Percentiles rank a stretch among this genome's conserved stretches.
These are phyloP conservation scores for Dendrophyllia cribrosa DNA, from an alignment of 64 coral and sea anemone genomes.

Conservation along the genomic window DNA sequence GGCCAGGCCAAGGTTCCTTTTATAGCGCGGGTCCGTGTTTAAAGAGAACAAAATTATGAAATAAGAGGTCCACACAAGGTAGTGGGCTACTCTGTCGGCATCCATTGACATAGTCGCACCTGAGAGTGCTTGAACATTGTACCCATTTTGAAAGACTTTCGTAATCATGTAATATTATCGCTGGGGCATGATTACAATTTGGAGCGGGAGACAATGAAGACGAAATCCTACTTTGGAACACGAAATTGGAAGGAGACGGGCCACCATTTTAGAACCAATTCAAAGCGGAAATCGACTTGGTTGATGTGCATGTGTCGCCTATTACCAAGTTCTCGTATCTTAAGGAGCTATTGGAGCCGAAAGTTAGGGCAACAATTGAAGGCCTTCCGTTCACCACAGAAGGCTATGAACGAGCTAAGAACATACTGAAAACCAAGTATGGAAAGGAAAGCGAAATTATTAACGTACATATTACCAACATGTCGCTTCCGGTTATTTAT, in stretches of 20 bases:
- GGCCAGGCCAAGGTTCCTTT: too few species aligned
- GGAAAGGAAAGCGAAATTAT: conserved; percentile 57
- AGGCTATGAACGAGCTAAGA: conserved; percentile 44
- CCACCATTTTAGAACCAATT: conserved; percentile 59
- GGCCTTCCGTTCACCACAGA: conserved; percentile 63
- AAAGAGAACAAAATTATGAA: too few species aligned
- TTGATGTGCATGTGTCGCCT: conserved; percentile 39
- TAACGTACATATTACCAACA: conserved; percentile 47
- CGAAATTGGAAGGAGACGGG: too few species aligned
- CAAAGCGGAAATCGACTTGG: conserved; percentile 65
- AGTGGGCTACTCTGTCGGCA: not conserved
- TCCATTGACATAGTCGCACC: not conserved
- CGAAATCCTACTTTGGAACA: too few species aligned
- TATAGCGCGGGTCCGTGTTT: too few species aligned
- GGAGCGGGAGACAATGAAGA: too few species aligned
- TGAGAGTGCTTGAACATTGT: too few species aligned
- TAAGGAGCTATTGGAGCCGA: conserved; percentile 60
- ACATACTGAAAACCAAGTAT: conserved; percentile 52
- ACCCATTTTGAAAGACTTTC: too few species aligned
- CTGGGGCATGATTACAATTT: too few species aligned
- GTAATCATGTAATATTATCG: too few species aligned
- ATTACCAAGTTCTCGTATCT: conserved; percentile 75
- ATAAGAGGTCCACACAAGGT: too few species aligned
- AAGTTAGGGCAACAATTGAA: conserved; percentile 49
- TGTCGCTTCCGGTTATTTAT: conserved; percentile 41